Percentiles rank a stretch among this genome's conserved stretches.
These are phyloP conservation scores for Crambe crambe DNA, from an alignment of 37 sponge, comb jelly and placozoan species.

Conservation along the genomic window DNA sequence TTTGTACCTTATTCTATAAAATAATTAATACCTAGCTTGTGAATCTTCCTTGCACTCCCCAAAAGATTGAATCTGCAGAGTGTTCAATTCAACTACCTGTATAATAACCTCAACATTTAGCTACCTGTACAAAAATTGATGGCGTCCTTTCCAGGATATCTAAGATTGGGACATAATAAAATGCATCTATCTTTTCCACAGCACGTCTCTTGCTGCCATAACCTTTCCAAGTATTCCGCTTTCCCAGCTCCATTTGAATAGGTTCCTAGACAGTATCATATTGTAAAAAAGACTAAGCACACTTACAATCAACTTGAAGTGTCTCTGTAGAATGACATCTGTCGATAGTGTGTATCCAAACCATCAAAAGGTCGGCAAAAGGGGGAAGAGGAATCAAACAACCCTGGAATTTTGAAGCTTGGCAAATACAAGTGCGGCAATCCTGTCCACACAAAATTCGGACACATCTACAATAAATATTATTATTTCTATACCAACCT, in stretches of 20 bases:
- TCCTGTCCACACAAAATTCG: neutral
- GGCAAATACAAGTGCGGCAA: neutral
- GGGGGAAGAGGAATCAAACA: neutral
- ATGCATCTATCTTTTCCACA: neutral
- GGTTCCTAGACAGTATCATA: slow-evolving; percentile 6
- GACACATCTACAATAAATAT: neutral
- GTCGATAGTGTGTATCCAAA: slow-evolving; percentile 5
- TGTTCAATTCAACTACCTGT: neutral
- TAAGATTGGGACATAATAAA: slow-evolving; percentile 3
- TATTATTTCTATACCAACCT: too few relatives aligned
- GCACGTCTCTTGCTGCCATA: neutral
- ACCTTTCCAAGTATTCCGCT: neutral
- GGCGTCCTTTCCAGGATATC: neutral
- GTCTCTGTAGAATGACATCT: neutral
- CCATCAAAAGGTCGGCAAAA: slow-evolving; percentile 8
- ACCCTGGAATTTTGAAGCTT: neutral
- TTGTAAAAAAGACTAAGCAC: neutral
- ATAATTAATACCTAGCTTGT: slow-evolving; percentile 6
- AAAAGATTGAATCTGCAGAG: slow-evolving; percentile 1
- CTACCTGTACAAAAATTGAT: slow-evolving; percentile 1
- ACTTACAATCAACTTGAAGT: slow-evolving; percentile 5
- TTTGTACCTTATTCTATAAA: neutral
- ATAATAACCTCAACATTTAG: neutral
- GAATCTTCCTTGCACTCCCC: neutral
- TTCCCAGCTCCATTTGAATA: slow-evolving; percentile 8